Evolutionary conservation across 1,140 invertebrate genomes (phyloP).

Genomic region (Ostrea edulis): DNA sequence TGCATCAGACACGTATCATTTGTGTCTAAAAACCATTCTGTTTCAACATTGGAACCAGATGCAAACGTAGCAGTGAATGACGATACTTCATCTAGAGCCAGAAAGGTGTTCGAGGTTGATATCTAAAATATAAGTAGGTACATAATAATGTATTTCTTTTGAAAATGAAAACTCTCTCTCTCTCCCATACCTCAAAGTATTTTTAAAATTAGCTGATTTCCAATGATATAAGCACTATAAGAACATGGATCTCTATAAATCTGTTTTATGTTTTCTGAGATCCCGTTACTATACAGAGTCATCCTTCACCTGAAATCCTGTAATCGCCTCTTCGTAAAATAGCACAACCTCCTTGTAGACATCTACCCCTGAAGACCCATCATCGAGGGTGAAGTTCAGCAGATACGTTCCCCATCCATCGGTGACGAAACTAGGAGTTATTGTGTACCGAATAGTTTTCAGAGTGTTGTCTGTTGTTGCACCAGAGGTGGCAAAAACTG

Average conservation of each 20-base stretch:
- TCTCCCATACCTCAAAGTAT: too few relatives aligned
- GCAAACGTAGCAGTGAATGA: background rate
- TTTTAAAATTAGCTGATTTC: too few relatives aligned
- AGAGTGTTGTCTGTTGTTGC: background rate
- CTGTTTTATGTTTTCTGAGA: too few relatives aligned
- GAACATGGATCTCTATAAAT: too few relatives aligned
- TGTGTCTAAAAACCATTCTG: constrained; percentile 47
- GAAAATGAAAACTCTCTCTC: too few relatives aligned
- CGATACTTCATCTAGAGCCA: background rate
- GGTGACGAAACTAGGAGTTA: background rate
- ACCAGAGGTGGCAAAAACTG: background rate
- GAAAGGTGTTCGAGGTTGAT: constrained; percentile 22
- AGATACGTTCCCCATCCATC: constrained; percentile 47
- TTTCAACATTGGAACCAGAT: constrained; percentile 40
- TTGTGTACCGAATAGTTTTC: constrained; percentile 2
- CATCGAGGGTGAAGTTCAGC: constrained; percentile 30
- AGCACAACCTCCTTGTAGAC: constrained; percentile 44
- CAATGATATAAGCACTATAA: too few relatives aligned
- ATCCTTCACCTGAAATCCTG: constrained; percentile 21
- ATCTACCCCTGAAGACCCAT: background rate
- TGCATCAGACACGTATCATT: constrained; percentile 46
- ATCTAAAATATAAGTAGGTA: background rate
- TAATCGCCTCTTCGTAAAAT: constrained; percentile 51
- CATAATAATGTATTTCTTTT: too few relatives aligned
- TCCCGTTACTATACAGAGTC: too few relatives aligned